These are phyloP conservation scores for Aporophyla lueneburgensis DNA, from an alignment of 2,888 invertebrate genomes.

Conservation along the genomic window DNA sequence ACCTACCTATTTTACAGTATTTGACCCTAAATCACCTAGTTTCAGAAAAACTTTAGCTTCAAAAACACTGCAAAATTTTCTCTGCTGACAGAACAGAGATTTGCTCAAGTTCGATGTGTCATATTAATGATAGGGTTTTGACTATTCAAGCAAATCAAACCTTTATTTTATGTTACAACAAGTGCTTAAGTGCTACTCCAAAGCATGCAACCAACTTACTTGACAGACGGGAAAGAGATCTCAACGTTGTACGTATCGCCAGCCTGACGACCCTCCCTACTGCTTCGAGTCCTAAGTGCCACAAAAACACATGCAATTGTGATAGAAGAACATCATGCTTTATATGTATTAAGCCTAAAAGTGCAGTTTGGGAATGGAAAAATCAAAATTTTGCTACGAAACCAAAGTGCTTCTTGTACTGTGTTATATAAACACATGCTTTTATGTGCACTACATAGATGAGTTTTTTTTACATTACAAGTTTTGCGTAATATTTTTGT, in stretches of 20 bases:
- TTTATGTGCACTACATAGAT: slow-evolving; percentile 68
- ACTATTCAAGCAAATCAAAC: slow-evolving; percentile 48
- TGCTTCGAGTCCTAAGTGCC: slow-evolving; percentile 92
- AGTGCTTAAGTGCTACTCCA: slow-evolving; percentile 74
- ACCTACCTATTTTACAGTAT: background rate
- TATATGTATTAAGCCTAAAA: slow-evolving; percentile 67
- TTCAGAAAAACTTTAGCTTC: background rate
- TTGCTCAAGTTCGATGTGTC: slow-evolving; percentile 6
- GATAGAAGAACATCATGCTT: slow-evolving; percentile 85
- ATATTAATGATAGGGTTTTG: background rate
- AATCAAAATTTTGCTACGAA: slow-evolving; percentile 52
- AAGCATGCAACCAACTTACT: slow-evolving; percentile 92
- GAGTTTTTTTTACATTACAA: slow-evolving; percentile 54
- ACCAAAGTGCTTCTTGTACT: slow-evolving; percentile 55
- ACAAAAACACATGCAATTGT: slow-evolving; percentile 89
- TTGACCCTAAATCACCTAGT: background rate
- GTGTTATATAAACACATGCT: slow-evolving; percentile 72
- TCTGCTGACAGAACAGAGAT: background rate
- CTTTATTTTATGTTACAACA: slow-evolving; percentile 48
- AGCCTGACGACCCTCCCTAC: slow-evolving; percentile 96
- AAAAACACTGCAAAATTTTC: background rate
- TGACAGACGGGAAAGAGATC: slow-evolving; percentile 97
- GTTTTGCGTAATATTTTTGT: slow-evolving; percentile 52
- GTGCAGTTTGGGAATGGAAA: slow-evolving; percentile 63
- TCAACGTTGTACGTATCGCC: slow-evolving; percentile 97